Evolutionary conservation across 2,113 vertebrate species (phyloP).

Genomic region (Ahaetulla prasina): DNA sequence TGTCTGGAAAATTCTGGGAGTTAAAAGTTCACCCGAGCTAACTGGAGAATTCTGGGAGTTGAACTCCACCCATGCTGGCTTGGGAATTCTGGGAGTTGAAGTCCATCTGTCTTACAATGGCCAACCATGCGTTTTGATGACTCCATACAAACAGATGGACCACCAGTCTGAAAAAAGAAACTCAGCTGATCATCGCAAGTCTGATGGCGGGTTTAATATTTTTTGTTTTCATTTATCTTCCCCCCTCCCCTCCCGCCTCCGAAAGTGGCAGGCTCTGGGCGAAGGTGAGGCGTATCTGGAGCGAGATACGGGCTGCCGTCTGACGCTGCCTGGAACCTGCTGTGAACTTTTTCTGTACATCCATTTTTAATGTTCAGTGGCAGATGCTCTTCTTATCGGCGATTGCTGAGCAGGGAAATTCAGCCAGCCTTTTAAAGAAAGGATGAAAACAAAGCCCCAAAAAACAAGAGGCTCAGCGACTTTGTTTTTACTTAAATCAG

Average conservation of each 20-base stretch:
- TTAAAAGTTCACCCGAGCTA: too few species aligned
- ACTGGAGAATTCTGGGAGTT: too few species aligned
- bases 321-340: too few species aligned
- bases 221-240: not conserved
- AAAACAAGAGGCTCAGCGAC: not conserved
- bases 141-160: not conserved
- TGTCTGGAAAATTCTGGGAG: too few species aligned
- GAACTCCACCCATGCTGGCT: too few species aligned
- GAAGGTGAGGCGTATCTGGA: not conserved
- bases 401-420: not conserved
- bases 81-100: too few species aligned
- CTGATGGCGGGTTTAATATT: not conserved
- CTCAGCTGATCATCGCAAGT: not conserved
- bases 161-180: not conserved
- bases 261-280: not conserved
- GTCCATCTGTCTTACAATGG: too few species aligned
- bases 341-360: not conserved
- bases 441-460: not conserved
- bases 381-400: not conserved
- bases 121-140: not conserved
- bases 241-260: not conserved
- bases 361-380: not conserved
- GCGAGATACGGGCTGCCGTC: not conserved
- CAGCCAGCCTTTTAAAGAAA: not conserved
- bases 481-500: not conserved